Evolutionary conservation across 2,113 vertebrate genomes (phyloP).

Genomic region (Myodes glareolus): DNA sequence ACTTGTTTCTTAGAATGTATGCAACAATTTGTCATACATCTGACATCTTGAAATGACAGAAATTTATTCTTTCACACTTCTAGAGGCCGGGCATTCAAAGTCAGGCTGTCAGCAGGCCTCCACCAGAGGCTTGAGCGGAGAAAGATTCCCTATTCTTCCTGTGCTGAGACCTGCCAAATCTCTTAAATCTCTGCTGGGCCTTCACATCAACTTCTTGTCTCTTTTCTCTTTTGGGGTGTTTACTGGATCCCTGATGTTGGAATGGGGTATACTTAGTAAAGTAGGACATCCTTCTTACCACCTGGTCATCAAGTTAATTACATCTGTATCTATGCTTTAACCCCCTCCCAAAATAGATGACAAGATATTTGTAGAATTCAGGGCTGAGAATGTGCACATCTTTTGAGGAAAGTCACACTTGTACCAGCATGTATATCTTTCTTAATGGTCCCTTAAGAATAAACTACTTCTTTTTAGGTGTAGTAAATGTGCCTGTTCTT

Average conservation of each 20-base stretch:
- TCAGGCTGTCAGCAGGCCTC: neutral
- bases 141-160: neutral
- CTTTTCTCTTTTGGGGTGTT: neutral
- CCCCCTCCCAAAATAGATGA: neutral
- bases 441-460: neutral
- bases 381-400: neutral
- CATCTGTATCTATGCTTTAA: neutral
- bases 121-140: neutral
- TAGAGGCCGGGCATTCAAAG: neutral
- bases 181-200: neutral
- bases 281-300: neutral
- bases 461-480: neutral
- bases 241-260: neutral
- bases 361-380: neutral
- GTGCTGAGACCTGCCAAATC: accelerated
- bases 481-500: neutral
- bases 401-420: neutral
- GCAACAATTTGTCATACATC: neutral
- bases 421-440: neutral
- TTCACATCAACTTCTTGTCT: neutral
- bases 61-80: neutral
- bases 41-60: neutral
- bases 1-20: neutral
- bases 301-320: neutral
- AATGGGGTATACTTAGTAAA: neutral